These are phyloP conservation scores for Cataglyphis livida DNA, from an alignment of 2,888 invertebrate species.

Conservation along the genomic window DNA sequence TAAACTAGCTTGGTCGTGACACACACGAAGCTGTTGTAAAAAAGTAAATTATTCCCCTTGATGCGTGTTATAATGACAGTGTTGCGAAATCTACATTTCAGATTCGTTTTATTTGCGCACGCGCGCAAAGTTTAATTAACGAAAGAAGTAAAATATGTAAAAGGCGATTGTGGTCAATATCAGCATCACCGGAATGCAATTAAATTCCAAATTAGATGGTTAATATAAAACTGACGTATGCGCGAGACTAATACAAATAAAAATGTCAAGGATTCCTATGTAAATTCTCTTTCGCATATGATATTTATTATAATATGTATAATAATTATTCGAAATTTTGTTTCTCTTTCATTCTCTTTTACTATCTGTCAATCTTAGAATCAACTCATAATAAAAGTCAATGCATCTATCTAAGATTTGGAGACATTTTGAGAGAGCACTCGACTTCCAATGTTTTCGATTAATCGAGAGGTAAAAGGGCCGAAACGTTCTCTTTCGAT, in stretches of 20 bases:
- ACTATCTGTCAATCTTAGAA: background rate
- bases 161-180: constrained; percentile 41
- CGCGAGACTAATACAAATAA: background rate
- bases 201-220: constrained; percentile 41
- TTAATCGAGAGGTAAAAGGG: constrained; percentile 40
- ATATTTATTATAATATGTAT: background rate
- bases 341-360: background rate
- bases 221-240: constrained; percentile 9
- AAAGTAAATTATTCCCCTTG: constrained; percentile 62
- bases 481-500: background rate
- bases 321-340: background rate
- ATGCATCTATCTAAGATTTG: background rate
- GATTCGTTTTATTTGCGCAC: constrained; percentile 43
- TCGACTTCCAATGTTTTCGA: constrained; percentile 10
- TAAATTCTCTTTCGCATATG: background rate
- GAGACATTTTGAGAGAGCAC: constrained; percentile 6
- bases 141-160: constrained; percentile 48
- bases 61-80: constrained; percentile 53
- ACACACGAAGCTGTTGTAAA: constrained; percentile 37
- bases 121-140: constrained; percentile 40
- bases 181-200: constrained; percentile 41
- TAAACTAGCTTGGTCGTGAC: constrained; percentile 36
- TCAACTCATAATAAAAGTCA: background rate
- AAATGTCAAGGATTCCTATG: background rate
- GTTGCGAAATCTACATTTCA: constrained; percentile 48